Percentiles rank a stretch among this genome's conserved stretches.
phyloP scores from a whole-genome alignment of 1,140 invertebrate species.

The Muscidifurax raptorellus region DNA sequence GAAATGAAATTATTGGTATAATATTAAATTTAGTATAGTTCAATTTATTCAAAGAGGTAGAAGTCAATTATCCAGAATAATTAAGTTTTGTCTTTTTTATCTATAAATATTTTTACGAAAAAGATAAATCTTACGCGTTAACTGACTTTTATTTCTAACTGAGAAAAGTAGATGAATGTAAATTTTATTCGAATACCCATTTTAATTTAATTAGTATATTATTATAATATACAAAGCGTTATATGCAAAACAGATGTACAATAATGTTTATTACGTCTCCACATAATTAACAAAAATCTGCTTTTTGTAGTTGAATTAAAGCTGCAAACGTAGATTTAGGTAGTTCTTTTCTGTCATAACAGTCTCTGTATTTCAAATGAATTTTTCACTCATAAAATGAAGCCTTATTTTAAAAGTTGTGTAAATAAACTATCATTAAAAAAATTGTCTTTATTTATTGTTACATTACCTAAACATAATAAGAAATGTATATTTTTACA shows the following conservation, averaged over 20 bases:
- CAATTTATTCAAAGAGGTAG: neutral
- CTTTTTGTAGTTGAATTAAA: slow-evolving; percentile 2
- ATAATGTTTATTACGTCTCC: slow-evolving; percentile 24
- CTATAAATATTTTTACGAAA: neutral
- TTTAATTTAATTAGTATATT: slow-evolving; percentile 32
- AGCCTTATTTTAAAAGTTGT: slow-evolving; percentile 48
- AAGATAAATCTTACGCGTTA: slow-evolving; percentile 9
- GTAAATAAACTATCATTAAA: slow-evolving; percentile 57
- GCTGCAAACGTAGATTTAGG: slow-evolving; percentile 26
- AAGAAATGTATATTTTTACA: slow-evolving; percentile 52
- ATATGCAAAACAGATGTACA: slow-evolving; percentile 37
- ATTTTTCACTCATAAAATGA: slow-evolving; percentile 15
- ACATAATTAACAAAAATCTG: slow-evolving; percentile 19
- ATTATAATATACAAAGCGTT: slow-evolving; percentile 31
- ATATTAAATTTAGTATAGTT: slow-evolving; percentile 14
- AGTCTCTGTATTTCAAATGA: slow-evolving; percentile 44
- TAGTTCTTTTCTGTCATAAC: slow-evolving; percentile 38
- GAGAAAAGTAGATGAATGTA: neutral
- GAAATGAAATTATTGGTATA: slow-evolving; percentile 19
- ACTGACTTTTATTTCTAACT: slow-evolving; percentile 22
- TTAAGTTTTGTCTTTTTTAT: neutral
- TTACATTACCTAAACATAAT: slow-evolving; percentile 48
- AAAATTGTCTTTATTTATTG: slow-evolving; percentile 46
- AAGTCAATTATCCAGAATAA: neutral
- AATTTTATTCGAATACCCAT: slow-evolving; percentile 12